Base-by-base conservation (phyloP, 2,888 invertebrate species). In the Dugesia japonica region DNA sequence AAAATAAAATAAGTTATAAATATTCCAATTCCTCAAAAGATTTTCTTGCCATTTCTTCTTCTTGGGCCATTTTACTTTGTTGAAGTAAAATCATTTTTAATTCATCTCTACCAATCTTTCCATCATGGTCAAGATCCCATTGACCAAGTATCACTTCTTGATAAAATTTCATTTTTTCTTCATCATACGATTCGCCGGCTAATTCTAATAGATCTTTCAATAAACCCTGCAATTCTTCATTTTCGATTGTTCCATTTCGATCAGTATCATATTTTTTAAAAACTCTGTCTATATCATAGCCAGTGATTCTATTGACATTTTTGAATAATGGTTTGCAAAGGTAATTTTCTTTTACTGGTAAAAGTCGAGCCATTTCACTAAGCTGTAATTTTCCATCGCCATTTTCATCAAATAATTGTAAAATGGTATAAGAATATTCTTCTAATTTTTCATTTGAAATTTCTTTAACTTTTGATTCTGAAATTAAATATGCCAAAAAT, bases 311-410 rank as follows among this genome's bases (percentile, higher is more conserved):
- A 84, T 72, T 82, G 81, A 88, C 89, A 87, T 92, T 91, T 90
- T 92, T 92, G 87, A 92, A 91, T 81, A 91, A 89, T 86, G 91
- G 91, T 81, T 91, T 88, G 85, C 91, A 91, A 71, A 92, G 88
- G 87, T 92, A 92, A 84, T 92, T 92, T 86, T 92, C 92, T 86
- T 91, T 91, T 76, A 92, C 92, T 72, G 92, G 92, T 81, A 92
- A 88, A 82, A 92, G 87, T 92, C 92, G 92, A 77, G 92, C 91
- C 92, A 92, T 92, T 87, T 92, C 92, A 28, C 91, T 92, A 76
- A 92, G 88, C 83, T 92, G 92, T 80, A 92, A 86, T 83, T 91
- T 88, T 71, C 92, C 92, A 84, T 92, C 92, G 85, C 91, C 91
- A 84, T 92, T 92, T 38, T 91, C 89, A 85, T 92, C 92, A 83